Base-by-base conservation (phyloP, 2,888 invertebrate species). In the Sericinus montela region DNA sequence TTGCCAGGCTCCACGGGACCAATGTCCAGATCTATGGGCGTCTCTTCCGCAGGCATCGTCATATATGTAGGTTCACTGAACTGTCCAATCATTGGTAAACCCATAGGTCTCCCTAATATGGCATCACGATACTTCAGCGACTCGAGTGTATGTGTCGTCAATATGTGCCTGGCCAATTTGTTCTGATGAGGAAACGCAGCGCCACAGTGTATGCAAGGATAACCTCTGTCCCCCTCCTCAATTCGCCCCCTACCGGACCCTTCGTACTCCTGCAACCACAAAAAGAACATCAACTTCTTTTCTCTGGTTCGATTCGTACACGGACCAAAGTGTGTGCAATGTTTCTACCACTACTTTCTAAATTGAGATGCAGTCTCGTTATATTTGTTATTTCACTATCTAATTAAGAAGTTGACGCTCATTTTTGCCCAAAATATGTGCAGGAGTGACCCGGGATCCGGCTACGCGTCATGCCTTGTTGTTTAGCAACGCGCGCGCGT, bases 231-330 rank as follows among this genome's bases (percentile, higher is more conserved):
- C 78, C 82, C 85, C 55, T 84, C 86, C 59, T 84, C 87, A 75
- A 80, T 75, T 71, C 86, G 73, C 71, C 77, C 87, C 85, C 88
- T 85, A 84, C 83, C 88, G 90, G 91, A 90, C 91, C 92, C 92
- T 92, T 93, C 92, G 92, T 93, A 93, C 93, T 95, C 95, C 96
- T 96, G 96, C 94, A 94, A 95, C 95, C 94, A 95, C 88, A 88
- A 88, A 88, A 87, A 91, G 92, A 92, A 92, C 95, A 94, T 95
- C 95, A 95, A 95, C 95, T 95, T 95, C 95, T 95, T 95, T 83
- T 87, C 77, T 76, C 80, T 80, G 80, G 80, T 77, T 77, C 75
- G 74, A 69, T 75, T 75, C 66, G 69, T 61, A 72, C 75, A 74
- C 72, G 78, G 74, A 80, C 65, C 80, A 79, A 80, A 76, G 66